phyloP scores from a whole-genome alignment of 2,113 vertebrate genomes.

The Gobio gobio region DNA sequence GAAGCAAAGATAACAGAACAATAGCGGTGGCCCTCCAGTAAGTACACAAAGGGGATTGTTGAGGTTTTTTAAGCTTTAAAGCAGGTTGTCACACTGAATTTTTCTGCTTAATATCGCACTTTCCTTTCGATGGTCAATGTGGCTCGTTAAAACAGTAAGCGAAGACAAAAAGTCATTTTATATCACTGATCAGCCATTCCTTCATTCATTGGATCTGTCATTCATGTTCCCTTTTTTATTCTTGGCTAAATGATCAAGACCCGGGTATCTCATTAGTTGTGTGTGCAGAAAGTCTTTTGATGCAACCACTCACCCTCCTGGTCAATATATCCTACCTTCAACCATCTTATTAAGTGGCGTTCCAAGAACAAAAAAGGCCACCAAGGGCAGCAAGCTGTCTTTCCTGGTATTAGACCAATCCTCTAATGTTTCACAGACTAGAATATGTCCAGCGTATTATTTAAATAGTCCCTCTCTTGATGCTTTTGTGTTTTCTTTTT shows the following conservation, averaged over 20 bases:
- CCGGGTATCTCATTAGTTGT: slow-evolving; percentile 22
- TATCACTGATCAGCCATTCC: background rate
- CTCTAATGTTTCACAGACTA: slow-evolving; percentile 69
- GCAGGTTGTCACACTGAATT: slow-evolving; percentile 42
- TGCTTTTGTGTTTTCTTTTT: slow-evolving; percentile 60
- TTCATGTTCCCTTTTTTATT: background rate
- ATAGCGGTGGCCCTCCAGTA: slow-evolving; percentile 64
- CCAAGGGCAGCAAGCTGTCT: slow-evolving; percentile 62
- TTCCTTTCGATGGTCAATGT: slow-evolving; percentile 22
- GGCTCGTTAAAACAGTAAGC: background rate
- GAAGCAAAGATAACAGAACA: slow-evolving; percentile 68
- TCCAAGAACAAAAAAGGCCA: slow-evolving; percentile 45
- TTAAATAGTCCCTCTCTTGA: slow-evolving; percentile 70
- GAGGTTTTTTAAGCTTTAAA: slow-evolving; percentile 49
- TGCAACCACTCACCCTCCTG: slow-evolving; percentile 60
- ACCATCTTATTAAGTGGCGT: slow-evolving; percentile 56
- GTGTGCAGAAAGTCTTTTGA: slow-evolving; percentile 24
- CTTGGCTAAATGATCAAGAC: slow-evolving; percentile 21
- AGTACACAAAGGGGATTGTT: slow-evolving; percentile 63
- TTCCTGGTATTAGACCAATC: slow-evolving; percentile 64
- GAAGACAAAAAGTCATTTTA: slow-evolving; percentile 6
- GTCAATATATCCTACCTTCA: slow-evolving; percentile 65
- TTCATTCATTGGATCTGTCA: slow-evolving; percentile 11
- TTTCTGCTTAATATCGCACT: slow-evolving; percentile 40
- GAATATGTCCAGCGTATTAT: slow-evolving; percentile 77